A percentile compares a stretch with the other conserved stretches of the same genome.
These are phyloP conservation scores for Andrena praecox DNA, from an alignment of 2,888 invertebrate genomes.

Conservation along the genomic window DNA sequence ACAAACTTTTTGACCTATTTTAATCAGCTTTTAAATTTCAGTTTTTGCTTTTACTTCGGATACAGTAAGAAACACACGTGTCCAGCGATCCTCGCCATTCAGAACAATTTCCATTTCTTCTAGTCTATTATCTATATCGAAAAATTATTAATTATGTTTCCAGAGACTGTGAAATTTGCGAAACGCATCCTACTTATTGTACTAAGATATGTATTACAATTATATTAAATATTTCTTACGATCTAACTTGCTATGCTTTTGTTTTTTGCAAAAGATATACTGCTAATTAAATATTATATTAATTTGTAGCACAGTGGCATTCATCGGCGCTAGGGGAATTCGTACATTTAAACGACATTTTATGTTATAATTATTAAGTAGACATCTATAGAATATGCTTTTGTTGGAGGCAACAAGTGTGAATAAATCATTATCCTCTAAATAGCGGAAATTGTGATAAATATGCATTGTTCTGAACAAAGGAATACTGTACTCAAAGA, in stretches of 20 bases:
- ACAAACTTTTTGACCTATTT: neutral
- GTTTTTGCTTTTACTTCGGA: constrained; percentile 8
- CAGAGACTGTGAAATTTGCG: constrained; percentile 48
- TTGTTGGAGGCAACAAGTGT: neutral
- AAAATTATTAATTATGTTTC: constrained; percentile 34
- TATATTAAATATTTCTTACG: constrained; percentile 46
- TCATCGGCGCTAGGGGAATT: constrained; percentile 13
- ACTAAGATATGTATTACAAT: constrained; percentile 32
- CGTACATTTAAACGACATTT: constrained; percentile 12
- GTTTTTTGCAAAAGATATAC: constrained; percentile 28
- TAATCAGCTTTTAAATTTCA: constrained; percentile 1
- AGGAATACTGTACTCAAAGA: constrained; percentile 33
- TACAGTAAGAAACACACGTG: constrained; percentile 7
- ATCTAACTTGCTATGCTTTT: constrained; percentile 30
- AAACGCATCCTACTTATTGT: constrained; percentile 47
- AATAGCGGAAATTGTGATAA: constrained; percentile 36
- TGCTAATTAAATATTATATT: constrained; percentile 29
- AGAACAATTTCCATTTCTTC: constrained; percentile 39
- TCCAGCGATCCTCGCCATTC: constrained; percentile 20
- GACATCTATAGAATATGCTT: constrained; percentile 12
- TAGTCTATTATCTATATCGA: constrained; percentile 42
- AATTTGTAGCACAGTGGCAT: constrained; percentile 31
- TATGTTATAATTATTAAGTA: constrained; percentile 18
- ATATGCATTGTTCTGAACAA: constrained; percentile 36
- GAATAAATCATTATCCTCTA: constrained; percentile 25